A percentile compares a stretch with the other conserved stretches of the same genome.
phyloP scores from a whole-genome alignment of 2,113 vertebrate genomes.

The Raja brachyura region DNA sequence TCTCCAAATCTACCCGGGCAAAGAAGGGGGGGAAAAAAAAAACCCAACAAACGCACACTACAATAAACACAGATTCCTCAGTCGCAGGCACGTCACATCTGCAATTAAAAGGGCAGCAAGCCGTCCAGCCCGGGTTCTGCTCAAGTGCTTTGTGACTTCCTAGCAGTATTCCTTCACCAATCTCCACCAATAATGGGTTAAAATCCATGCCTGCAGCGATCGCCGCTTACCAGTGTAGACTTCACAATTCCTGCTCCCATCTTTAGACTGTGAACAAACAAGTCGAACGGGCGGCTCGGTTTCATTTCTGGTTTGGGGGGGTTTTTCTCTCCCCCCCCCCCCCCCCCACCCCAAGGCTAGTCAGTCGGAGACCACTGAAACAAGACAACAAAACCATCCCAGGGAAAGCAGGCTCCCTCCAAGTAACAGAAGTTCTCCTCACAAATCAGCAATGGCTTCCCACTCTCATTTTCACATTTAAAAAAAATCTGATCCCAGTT shows the following conservation, averaged over 20 bases:
- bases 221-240: neutral
- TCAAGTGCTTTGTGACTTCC: neutral
- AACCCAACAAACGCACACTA: neutral
- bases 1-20: neutral
- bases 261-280: neutral
- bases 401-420: neutral
- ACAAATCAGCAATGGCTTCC: neutral
- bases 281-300: neutral
- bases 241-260: neutral
- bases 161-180: neutral
- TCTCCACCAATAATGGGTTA: neutral
- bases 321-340: too few species aligned
- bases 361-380: neutral
- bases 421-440: too few species aligned
- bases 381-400: neutral
- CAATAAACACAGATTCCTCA: slow-evolving; percentile 29
- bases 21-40: too few species aligned
- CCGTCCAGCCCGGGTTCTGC: neutral
- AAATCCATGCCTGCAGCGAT: neutral
- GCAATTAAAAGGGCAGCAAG: slow-evolving; percentile 19
- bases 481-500: too few species aligned
- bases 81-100: slow-evolving; percentile 15
- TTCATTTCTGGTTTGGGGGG: neutral
- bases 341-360: too few species aligned
- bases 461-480: neutral